Percentiles rank a stretch among this genome's conserved stretches.
phyloP scores from a whole-genome alignment of 2,797 vertebrate genomes.

The Remorina albescens region DNA sequence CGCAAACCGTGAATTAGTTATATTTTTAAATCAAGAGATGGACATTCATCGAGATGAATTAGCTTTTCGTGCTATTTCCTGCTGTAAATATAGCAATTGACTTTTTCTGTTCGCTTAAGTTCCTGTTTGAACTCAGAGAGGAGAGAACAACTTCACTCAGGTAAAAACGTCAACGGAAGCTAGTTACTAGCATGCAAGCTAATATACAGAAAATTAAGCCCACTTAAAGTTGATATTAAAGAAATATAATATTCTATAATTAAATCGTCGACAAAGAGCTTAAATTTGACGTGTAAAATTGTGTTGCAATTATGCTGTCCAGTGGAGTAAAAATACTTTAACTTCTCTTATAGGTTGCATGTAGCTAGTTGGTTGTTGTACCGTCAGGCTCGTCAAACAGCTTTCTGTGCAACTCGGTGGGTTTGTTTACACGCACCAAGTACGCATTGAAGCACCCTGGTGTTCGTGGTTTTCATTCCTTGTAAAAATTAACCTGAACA shows the following conservation, averaged over 20 bases:
- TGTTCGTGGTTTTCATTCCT: not conserved
- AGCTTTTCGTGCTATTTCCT: constrained; percentile 30
- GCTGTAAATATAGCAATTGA: constrained; percentile 44
- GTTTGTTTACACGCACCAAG: constrained; percentile 64
- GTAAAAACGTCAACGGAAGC: constrained; percentile 75
- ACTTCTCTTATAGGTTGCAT: not conserved
- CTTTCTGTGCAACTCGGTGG: constrained; percentile 28
- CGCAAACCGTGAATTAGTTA: constrained; percentile 64
- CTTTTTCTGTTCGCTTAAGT: constrained; percentile 42
- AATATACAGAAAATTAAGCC: constrained; percentile 45
- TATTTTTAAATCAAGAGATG: constrained; percentile 53
- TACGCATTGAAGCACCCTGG: not conserved
- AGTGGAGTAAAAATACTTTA: not conserved
- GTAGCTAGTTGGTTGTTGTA: constrained; percentile 18
- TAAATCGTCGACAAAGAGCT: fast-evolving
- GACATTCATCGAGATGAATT: constrained; percentile 39
- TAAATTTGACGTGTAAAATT: not conserved
- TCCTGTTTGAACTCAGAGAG: constrained; percentile 38
- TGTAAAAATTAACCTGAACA: not conserved
- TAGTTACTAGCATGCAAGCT: constrained; percentile 72
- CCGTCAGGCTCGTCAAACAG: constrained; percentile 47
- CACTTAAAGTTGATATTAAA: constrained; percentile 24
- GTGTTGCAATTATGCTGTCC: not conserved
- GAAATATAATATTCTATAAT: too few relatives aligned
- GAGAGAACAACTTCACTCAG: constrained; percentile 73